Percentiles rank a stretch among this genome's conserved stretches.
phyloP scores from a whole-genome alignment of 2,888 invertebrate species.

The Ashinkailepas kermadecensis region DNA sequence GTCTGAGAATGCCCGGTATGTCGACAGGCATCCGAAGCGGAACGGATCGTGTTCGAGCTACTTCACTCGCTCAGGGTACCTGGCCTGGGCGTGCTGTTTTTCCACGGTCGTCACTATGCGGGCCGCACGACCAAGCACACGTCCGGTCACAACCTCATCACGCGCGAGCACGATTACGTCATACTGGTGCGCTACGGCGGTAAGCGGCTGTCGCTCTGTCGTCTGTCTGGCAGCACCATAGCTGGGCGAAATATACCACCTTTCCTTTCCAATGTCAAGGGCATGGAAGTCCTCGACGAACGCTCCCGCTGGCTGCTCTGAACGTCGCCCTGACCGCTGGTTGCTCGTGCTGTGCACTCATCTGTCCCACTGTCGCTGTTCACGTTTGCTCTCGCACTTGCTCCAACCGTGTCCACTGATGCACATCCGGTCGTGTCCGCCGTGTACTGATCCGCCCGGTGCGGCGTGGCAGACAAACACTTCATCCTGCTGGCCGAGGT shows the following conservation, averaged over 20 bases:
- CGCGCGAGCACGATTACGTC: slow-evolving; percentile 2
- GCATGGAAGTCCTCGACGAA: too few species aligned
- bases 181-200: neutral
- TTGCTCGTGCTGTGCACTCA: too few species aligned
- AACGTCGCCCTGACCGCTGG: too few species aligned
- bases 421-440: too few species aligned
- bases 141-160: neutral
- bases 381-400: neutral
- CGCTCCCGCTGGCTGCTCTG: too few species aligned
- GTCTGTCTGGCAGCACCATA: neutral
- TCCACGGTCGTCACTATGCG: slow-evolving; percentile 13
- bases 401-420: too few species aligned
- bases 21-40: slow-evolving; percentile 2
- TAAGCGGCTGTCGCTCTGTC: neutral
- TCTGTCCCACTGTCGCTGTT: neutral
- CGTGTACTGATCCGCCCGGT: too few species aligned
- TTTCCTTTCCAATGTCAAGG: too few species aligned
- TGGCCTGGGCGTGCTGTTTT: neutral
- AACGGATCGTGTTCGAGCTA: slow-evolving; percentile 13
- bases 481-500: slow-evolving; percentile 10
- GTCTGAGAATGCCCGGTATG: too few species aligned
- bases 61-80: neutral
- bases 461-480: neutral
- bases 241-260: neutral
- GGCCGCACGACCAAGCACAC: slow-evolving; percentile 2